Base-by-base conservation (phyloP, 2,888 invertebrate species). In the Leptothorax acervorum region DNA sequence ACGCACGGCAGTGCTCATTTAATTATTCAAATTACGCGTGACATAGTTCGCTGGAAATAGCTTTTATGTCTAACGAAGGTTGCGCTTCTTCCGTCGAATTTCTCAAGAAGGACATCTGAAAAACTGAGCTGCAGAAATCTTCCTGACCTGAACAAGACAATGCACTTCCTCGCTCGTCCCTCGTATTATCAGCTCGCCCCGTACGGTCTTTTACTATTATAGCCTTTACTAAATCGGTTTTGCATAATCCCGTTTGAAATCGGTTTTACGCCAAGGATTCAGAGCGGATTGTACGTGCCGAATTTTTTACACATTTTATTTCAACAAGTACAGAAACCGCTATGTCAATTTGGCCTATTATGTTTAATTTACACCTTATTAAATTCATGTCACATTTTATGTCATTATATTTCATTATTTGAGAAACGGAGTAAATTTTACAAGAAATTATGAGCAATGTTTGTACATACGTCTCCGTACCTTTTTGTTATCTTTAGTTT, bases 161-260 rank as follows among this genome's bases (percentile, higher is more conserved):
- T 90, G 89, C 86, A 87, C 90, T 91, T 86, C 74, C 85, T 87
- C 74, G 65, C 86, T 86, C 83, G 85, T 88, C 83, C 82, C 74
- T 76, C 79, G 84, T 84, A 85, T 85, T 88, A 87, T 85, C 86
- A 62, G 79, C 83, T 78, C 81, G 78, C 81, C 75, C 76, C 90
- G 86, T 83, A 88, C 88, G 89, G 86, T 89, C 83, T 87, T 63
- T 55, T 81, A 85, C 90, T 90, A 90, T 90, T 90, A 90, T 86
- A 87, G 87, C 85, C 76, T 87, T 87, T 89, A 84, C 87, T 85
- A 90, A 90, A 90, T 90, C 90, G 89, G 83, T 90, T 90, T 90
- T 90, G 89, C 90, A 90, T 90, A 90, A 90, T 90, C 90, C 85
- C 51, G 65, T 78, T 83, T 82, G 90, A 86, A 87, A 85, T 86